These are phyloP conservation scores for Tetropium fuscum DNA, from an alignment of 2,888 invertebrate genomes.

Conservation along the genomic window DNA sequence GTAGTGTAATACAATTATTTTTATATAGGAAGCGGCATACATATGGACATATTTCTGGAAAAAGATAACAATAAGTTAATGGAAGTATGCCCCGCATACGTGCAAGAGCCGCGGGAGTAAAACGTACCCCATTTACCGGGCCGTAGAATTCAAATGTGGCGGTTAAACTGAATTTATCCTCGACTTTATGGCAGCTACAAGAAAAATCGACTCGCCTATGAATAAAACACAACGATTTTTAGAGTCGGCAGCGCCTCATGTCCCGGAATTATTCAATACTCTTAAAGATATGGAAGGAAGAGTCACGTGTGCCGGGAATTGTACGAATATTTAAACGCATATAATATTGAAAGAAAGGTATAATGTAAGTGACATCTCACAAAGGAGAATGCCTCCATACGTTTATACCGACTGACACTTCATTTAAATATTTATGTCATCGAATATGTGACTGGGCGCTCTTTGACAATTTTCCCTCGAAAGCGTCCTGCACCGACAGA, in stretches of 20 bases:
- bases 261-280: conserved; percentile 63
- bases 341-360: conserved; percentile 55
- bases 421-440: conserved; percentile 45
- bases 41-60: conserved; percentile 20
- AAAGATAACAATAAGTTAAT: conserved; percentile 46
- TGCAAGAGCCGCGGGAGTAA: conserved; percentile 27
- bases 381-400: conserved; percentile 41
- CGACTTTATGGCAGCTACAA: conserved; percentile 59
- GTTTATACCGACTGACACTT: conserved; percentile 43
- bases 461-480: no score
- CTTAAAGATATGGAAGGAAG: conserved; percentile 56
- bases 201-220: conserved; percentile 62
- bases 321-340: conserved; percentile 59
- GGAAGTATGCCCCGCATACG: conserved; percentile 34
- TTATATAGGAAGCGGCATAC: neutral
- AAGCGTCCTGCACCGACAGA: no score
- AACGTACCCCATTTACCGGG: conserved; percentile 49
- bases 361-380: conserved; percentile 48
- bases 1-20: conserved; percentile 3
- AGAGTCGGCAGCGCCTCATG: conserved; percentile 58
- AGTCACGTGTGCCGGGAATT: conserved; percentile 59
- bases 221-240: conserved; percentile 65
- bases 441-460: conserved; percentile 27
- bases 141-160: conserved; percentile 56
- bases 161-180: conserved; percentile 58